Percentiles rank a stretch among this genome's conserved stretches.
phyloP scores from a whole-genome alignment of 2,797 vertebrate genomes.

The Notoglanidium macrostoma region DNA sequence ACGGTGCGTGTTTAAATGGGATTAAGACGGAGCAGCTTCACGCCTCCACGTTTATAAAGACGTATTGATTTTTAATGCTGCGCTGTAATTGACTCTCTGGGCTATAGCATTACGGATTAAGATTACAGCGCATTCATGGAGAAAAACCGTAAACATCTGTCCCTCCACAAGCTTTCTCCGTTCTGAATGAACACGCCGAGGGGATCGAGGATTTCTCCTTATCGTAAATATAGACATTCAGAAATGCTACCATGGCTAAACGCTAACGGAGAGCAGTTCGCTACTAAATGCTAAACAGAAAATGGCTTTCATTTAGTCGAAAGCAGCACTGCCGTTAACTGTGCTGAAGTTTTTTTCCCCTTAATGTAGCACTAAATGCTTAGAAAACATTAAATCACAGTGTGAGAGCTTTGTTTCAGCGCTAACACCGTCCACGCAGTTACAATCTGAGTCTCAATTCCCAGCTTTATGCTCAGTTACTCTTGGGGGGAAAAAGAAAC shows the following conservation, averaged over 20 bases:
- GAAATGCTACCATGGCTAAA: background rate
- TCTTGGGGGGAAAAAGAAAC: background rate
- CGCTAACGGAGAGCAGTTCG: background rate
- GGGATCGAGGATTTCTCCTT: background rate
- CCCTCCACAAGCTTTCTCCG: too few relatives aligned
- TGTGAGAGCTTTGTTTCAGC: background rate
- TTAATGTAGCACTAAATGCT: background rate
- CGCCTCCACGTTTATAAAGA: constrained; percentile 67
- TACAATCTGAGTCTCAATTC: background rate
- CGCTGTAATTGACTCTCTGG: constrained; percentile 65
- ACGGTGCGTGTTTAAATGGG: constrained; percentile 68
- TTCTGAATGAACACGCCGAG: background rate
- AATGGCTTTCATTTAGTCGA: constrained; percentile 1
- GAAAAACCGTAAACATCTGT: constrained; percentile 20
- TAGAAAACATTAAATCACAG: background rate
- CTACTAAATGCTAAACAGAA: constrained; percentile 6
- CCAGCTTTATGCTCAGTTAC: background rate
- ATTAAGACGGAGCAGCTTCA: constrained; percentile 71
- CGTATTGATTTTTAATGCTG: constrained; percentile 73
- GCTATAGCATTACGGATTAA: constrained; percentile 33
- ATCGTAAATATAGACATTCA: background rate
- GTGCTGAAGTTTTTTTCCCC: background rate
- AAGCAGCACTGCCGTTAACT: background rate
- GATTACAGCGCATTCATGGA: constrained; percentile 19
- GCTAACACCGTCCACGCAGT: background rate